Evolutionary conservation across 1,140 invertebrate species (phyloP), one percentile per base, ranked within the genome.

Genomic region (Augochlora pura): DNA sequence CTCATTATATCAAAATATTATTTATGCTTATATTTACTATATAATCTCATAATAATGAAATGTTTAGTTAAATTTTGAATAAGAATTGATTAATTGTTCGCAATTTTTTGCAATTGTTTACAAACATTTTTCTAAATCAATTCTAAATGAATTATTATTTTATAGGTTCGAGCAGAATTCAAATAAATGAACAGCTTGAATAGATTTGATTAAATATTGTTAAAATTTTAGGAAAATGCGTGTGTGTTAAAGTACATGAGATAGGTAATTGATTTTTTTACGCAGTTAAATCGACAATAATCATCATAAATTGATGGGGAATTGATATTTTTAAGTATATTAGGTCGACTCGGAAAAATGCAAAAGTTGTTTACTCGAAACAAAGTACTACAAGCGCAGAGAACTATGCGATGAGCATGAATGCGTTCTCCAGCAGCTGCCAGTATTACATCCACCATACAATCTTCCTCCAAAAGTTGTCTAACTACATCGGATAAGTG

Each of bases 361-460:
- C 18, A 23, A 67, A 27, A 27, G 14, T 76, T 81, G 69, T 84
- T 83, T 91, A 94, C 93, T 88, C 94, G 92, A 84, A 95, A 94
- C 72, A 94, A 93, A 59, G 93, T 91, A 86, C 94, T 95, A 85
- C 94, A 95, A 46, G 94, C 94, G 68, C 94, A 94, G 10, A 95
- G 88, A n/a, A 94, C 93, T 66, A 94, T 93, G n/a, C 93, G 92
- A 88, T 94, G 94, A 6, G 94, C 94, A 38, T 93, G 91, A 82
- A 94, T 93, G 59, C 92, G 91, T 80, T 94, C 91, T n/a, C 94
- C 94, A 16, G 89, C 92, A 59, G 93, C 93, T n/a, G 91, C 92
- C 21, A 94, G 87, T 10, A 93, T 94, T 60, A 94, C 94, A 80
- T 94, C 94, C 60, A 94, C 93, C 92, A 94, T 93, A 42, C 90